Evolutionary conservation across 92 coral and sea anemone species (phyloP), one percentile per base, ranked within the genome.

Genomic region (Zoanthus sansibaricus): DNA sequence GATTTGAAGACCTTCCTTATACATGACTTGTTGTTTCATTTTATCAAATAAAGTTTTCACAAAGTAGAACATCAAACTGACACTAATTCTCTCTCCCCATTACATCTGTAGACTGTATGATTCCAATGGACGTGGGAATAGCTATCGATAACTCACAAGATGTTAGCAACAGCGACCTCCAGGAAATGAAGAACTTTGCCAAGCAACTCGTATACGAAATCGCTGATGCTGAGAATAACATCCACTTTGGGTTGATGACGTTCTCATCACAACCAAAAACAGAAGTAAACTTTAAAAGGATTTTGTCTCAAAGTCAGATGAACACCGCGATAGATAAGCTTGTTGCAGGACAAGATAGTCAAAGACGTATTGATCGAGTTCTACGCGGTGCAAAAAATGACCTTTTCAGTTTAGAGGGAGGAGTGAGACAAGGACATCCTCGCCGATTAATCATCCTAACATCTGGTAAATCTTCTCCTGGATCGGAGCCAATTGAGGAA

Each of bases 61-160:
- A 62, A 62, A 49, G 69, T 62, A 13, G 5, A 62, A 62, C 18
- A 17, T 62, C 8, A 15, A 16, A 16, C 18, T 16, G 6, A 62
- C 69, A 16, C 42, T 20, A 5, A 62, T n/a, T n/a, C 14, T 8
- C 13, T 3, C 46, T 21, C 52, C 68, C 25, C 25, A 25, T 25
- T 21, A 37, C 4, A 12, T 13, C 49, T 45, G 3, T 80, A 94
- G 98, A 86, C 58, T 92, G 95, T 37, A 86, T 90, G 68, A 92
- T 90, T 14, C 95, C 98, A 3, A 88, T 92, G 98, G 98, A 94
- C 78, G 86, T 94, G 6, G 98, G 89, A 61, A 88, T 94, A 61
- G 98, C 92, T 18, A 68, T 94, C 12, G 93, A 94, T 61, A 70
- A 91, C 5, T 88, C 98, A 21, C 85, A 79, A 15, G 67, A 78